Evolutionary conservation across 2,888 invertebrate species (phyloP).

Genomic region (Cataglyphis albicans): DNA sequence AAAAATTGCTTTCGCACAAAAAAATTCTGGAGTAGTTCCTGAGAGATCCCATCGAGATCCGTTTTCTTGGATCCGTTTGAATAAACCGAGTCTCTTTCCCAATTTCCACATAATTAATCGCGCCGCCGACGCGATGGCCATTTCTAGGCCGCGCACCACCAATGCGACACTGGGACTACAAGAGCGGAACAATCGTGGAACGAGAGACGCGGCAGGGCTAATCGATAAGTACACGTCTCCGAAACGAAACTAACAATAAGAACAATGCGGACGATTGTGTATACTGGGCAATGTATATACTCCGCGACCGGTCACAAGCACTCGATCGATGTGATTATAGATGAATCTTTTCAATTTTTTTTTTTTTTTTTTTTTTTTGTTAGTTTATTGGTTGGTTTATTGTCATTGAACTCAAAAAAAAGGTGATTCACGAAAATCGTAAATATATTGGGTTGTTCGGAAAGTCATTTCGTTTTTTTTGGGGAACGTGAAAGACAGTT

Average conservation of each 20-base stretch:
- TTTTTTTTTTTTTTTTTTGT: too few relatives aligned
- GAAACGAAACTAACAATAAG: constrained; percentile 67
- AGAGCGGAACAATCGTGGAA: constrained; percentile 75
- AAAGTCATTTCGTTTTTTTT: too few relatives aligned
- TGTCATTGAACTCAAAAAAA: neutral
- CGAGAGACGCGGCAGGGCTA: constrained; percentile 69
- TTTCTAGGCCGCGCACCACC: constrained; percentile 72
- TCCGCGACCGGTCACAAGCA: neutral
- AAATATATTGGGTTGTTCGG: too few relatives aligned
- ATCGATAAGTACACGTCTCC: constrained; percentile 75
- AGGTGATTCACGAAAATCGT: neutral
- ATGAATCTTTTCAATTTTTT: neutral
- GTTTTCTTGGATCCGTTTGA: neutral
- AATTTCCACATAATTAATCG: constrained; percentile 74
- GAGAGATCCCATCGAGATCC: neutral
- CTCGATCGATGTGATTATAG: neutral
- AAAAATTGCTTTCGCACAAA: constrained; percentile 30
- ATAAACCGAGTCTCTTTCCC: constrained; percentile 61
- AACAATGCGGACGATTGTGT: constrained; percentile 66
- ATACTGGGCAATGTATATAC: neutral
- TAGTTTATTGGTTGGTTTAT: neutral
- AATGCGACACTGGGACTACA: constrained; percentile 71
- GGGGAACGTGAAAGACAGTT: too few relatives aligned
- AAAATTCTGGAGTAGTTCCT: neutral
- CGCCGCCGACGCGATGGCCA: constrained; percentile 65